Base-by-base conservation (phyloP, 2,888 invertebrate species). In the Tuberolachnus salignus region DNA sequence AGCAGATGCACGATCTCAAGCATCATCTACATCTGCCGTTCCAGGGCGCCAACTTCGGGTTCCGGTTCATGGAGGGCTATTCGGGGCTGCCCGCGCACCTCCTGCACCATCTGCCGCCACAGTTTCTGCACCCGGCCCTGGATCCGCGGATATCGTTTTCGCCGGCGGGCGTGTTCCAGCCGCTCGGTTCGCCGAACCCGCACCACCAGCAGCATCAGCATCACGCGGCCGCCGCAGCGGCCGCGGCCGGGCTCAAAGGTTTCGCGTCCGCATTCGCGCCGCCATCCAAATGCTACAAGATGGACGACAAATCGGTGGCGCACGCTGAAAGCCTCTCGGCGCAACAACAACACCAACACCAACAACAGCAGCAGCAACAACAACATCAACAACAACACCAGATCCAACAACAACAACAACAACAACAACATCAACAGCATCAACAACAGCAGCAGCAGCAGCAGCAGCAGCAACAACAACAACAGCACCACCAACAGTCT, bases 21-120 rank as follows among this genome's bases (percentile, higher is more conserved):
- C 82, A 82, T 61, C 82, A 82, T 61, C 71, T 82, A 19, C 82
- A 81, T 70, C 72, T 81, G 4, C 81, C 91, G 90, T 86, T 88
- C 89, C 85, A 91, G 89, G 83, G 90, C 89, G 89, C 88, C 83
- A 88, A 88, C 19, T 87, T 88, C 82, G 87, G 88, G 51, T 85
- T 88, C 51, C 86, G 88, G 64, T 88, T 88, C 82, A 88, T 88
- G 87, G 88, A 88, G 82, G 87, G 87, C 42, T 88, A 88, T 83
- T 90, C 91, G 85, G 90, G 91, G 81, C 86, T 90, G 26, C 88
- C 88, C 26, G 89, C 89, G 75, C 91, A 91, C 86, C 89, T 91
- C 83, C 87, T 92, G 84, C 89, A 91, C 83, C 91, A 91, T 84
- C 87, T 92, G 83, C 91, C 91, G 84, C 91, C 91, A 82, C 92